Percentiles rank a stretch among this genome's conserved stretches.
phyloP scores from a whole-genome alignment of 2,797 vertebrate genomes.

The Coilia nasus region DNA sequence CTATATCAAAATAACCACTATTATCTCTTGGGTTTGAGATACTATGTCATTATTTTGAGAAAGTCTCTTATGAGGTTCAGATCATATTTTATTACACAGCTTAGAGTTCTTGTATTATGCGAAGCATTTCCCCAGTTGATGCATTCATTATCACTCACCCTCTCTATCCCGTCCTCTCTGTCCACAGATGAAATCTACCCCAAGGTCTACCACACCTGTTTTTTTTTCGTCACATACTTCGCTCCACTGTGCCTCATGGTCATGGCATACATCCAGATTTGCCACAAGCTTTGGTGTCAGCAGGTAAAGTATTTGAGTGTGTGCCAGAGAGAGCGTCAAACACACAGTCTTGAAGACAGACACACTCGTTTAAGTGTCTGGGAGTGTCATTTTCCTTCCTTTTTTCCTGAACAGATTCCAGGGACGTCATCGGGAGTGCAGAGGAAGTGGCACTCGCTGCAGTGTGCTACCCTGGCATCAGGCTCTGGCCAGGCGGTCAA shows the following conservation, averaged over 20 bases:
- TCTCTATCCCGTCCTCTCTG: too few relatives aligned
- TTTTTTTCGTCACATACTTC: conserved; percentile 95
- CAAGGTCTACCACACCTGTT: conserved; percentile 93
- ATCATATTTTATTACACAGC: too few relatives aligned
- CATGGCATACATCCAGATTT: conserved; percentile 96
- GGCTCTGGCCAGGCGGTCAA: conserved; percentile 75
- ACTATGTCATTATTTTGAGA: too few relatives aligned
- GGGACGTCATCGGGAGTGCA: conserved; percentile 90
- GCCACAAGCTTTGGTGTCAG: conserved; percentile 94
- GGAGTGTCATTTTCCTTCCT: neutral
- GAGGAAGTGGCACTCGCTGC: conserved; percentile 87
- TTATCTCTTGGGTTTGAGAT: too few relatives aligned
- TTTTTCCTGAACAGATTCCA: conserved; percentile 81
- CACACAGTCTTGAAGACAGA: too few relatives aligned
- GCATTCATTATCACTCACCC: neutral
- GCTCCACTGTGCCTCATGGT: conserved; percentile 96
- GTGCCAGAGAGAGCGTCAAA: too few relatives aligned
- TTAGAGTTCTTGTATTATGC: neutral
- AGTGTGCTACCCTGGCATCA: conserved; percentile 72
- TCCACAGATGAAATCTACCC: conserved; percentile 90
- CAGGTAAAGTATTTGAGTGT: conserved; percentile 76
- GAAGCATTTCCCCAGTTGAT: neutral
- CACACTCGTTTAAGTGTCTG: neutral
- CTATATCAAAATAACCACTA: too few relatives aligned
- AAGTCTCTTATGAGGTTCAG: too few relatives aligned